A percentile compares a stretch with the other conserved stretches of the same genome.
These are phyloP conservation scores for Maniola jurtina DNA, from an alignment of 1,140 invertebrate species.

Conservation along the genomic window DNA sequence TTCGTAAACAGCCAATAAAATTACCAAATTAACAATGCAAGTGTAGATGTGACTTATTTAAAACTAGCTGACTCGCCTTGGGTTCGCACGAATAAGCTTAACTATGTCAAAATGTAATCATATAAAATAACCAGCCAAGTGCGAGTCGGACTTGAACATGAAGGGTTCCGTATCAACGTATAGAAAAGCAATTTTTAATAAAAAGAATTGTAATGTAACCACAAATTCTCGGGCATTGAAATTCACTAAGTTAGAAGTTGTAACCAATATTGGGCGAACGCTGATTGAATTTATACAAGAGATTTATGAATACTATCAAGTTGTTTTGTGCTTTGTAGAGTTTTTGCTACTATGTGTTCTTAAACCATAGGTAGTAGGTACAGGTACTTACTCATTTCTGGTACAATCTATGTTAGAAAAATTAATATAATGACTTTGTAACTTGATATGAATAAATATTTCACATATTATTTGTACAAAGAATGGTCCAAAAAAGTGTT, in stretches of 20 bases:
- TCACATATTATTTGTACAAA: neutral
- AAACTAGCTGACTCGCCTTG: too few species aligned
- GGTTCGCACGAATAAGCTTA: neutral
- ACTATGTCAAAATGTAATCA: neutral
- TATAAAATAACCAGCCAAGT: neutral
- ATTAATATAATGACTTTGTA: neutral
- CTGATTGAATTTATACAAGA: too few species aligned
- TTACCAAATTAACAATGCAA: slow-evolving; percentile 10
- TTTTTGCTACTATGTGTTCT: too few species aligned
- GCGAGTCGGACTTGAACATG: neutral
- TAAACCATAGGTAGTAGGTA: too few species aligned
- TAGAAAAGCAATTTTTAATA: neutral
- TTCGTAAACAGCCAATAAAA: slow-evolving; percentile 42
- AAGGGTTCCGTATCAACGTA: neutral
- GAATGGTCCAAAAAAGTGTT: slow-evolving; percentile 2
- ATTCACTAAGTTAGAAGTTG: too few species aligned
- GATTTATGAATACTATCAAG: too few species aligned
- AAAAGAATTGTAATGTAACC: too few species aligned
- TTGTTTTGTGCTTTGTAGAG: too few species aligned
- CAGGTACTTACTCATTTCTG: too few species aligned
- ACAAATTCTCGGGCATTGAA: too few species aligned
- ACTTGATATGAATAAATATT: neutral
- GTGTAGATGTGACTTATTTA: slow-evolving; percentile 5
- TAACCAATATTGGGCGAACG: too few species aligned
- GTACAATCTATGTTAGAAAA: too few species aligned